phyloP scores from a whole-genome alignment of 2,888 invertebrate species.

The Aphidoletes aphidimyza region DNA sequence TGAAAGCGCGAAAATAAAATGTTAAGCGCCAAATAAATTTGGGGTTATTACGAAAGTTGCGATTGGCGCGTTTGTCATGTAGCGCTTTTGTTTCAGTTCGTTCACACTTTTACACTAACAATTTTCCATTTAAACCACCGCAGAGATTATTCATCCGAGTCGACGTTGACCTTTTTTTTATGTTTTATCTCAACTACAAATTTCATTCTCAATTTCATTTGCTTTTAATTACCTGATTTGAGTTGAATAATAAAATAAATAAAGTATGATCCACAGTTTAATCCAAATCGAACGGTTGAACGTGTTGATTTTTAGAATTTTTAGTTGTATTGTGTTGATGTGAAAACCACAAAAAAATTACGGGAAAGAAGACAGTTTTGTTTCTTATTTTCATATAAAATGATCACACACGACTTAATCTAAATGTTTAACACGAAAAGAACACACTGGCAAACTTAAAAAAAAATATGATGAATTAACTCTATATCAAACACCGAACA shows the following conservation, averaged over 20 bases:
- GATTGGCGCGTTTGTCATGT: slow-evolving; percentile 52
- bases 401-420: slow-evolving; percentile 50
- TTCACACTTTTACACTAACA: slow-evolving; percentile 41
- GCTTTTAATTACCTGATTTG: not conserved
- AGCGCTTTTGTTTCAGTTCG: slow-evolving; percentile 54
- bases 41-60: slow-evolving; percentile 53
- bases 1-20: not conserved
- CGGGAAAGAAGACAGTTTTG: too few species aligned
- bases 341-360: too few species aligned
- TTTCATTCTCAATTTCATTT: not conserved
- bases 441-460: slow-evolving; percentile 42
- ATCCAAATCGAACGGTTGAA: not conserved
- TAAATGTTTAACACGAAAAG: slow-evolving; percentile 37
- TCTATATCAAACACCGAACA: not conserved
- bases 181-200: too few species aligned
- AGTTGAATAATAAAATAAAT: not conserved
- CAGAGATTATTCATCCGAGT: not conserved
- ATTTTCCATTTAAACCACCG: slow-evolving; percentile 15
- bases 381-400: slow-evolving; percentile 9
- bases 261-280: not conserved
- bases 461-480: slow-evolving; percentile 1
- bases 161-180: not conserved
- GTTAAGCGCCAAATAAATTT: slow-evolving; percentile 52
- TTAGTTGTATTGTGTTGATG: not conserved
- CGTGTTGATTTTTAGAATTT: not conserved